Percentiles rank a stretch among this genome's conserved stretches.
These are phyloP conservation scores for Calonectris borealis DNA, from an alignment of 2,113 vertebrate species.

Conservation along the genomic window DNA sequence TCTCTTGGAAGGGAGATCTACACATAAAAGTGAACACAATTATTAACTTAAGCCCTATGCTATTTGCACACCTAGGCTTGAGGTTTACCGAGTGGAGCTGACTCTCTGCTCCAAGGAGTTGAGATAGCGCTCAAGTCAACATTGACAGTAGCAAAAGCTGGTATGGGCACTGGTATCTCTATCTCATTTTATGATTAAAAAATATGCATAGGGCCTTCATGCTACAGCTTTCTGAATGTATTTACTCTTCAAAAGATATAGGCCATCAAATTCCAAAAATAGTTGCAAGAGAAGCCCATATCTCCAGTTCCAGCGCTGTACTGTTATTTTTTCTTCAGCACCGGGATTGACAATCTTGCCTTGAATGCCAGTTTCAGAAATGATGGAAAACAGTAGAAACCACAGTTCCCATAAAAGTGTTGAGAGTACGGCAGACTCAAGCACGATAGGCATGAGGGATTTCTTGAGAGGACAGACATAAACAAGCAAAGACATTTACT, in stretches of 20 bases:
- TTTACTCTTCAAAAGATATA: not conserved
- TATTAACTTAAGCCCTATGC: not conserved
- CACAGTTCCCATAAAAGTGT: not conserved
- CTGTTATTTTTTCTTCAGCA: not conserved
- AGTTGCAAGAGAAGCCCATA: fast-evolving
- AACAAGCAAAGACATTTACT: not conserved
- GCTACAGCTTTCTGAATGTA: not conserved
- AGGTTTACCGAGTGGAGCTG: not conserved
- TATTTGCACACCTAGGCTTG: not conserved
- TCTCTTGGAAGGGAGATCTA: not conserved
- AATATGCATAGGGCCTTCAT: too few relatives aligned
- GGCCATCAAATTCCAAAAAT: not conserved
- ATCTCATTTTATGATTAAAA: not conserved
- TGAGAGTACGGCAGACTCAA: fast-evolving
- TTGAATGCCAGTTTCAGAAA: not conserved
- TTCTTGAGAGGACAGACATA: not conserved
- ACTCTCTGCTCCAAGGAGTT: not conserved
- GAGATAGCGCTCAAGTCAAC: not conserved
- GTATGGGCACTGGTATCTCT: not conserved
- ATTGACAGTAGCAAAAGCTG: not conserved
- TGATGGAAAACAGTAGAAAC: not conserved
- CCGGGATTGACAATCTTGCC: fast-evolving
- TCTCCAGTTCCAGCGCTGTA: not conserved
- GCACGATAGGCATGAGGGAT: too few relatives aligned
- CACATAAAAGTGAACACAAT: not conserved